phyloP scores from a whole-genome alignment of 2,113 vertebrate species.

The Equus quagga region DNA sequence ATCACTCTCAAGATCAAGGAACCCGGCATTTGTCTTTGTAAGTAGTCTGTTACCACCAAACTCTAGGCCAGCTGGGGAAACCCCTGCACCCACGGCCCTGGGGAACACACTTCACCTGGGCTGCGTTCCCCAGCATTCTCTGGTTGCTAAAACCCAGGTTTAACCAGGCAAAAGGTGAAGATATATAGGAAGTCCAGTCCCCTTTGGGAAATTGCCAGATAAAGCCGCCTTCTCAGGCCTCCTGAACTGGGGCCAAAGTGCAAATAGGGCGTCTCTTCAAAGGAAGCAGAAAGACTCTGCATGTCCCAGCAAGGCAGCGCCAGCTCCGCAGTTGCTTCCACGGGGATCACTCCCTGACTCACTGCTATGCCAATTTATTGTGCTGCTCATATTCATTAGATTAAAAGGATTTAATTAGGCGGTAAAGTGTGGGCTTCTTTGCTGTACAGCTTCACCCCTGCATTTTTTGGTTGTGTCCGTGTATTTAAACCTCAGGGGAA shows the following conservation, averaged over 20 bases:
- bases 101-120: not conserved
- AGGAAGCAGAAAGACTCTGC: not conserved
- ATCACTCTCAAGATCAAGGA: constrained; percentile 34
- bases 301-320: not conserved
- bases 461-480: not conserved
- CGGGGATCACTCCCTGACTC: constrained; percentile 63
- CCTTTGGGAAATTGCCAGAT: not conserved
- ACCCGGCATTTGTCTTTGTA: not conserved
- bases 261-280: not conserved
- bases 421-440: not conserved
- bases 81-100: not conserved
- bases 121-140: not conserved
- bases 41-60: constrained; percentile 11
- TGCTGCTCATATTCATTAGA: constrained; percentile 67
- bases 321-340: not conserved
- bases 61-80: constrained; percentile 18
- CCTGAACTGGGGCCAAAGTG: not conserved
- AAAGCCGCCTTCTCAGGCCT: not conserved
- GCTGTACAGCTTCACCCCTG: not conserved
- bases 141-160: not conserved
- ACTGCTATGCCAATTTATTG: constrained; percentile 45
- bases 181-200: not conserved
- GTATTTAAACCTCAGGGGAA: constrained; percentile 1
- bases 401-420: constrained; percentile 68
- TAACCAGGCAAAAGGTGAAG: constrained; percentile 57